Evolutionary conservation across 2,113 vertebrate species (phyloP).

Genomic region (Apteryx owenii): DNA sequence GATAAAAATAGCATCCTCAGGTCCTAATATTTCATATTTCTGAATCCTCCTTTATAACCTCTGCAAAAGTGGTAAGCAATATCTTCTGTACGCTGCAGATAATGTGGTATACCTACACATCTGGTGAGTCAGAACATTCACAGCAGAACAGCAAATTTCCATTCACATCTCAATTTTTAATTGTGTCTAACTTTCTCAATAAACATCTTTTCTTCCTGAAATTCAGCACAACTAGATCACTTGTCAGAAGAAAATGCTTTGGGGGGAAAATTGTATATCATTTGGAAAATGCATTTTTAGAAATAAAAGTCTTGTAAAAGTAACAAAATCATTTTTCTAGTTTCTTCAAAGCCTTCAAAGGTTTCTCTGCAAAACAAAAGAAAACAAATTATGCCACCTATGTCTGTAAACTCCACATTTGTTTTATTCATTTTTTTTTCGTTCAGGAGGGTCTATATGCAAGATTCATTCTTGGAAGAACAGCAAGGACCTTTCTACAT

Average conservation of each 20-base stretch:
- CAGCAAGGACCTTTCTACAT: not conserved
- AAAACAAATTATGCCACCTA: not conserved
- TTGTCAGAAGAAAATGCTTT: not conserved
- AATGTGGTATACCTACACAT: not conserved
- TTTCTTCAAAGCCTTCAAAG: not conserved
- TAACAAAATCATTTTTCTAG: not conserved
- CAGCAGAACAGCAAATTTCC: not conserved
- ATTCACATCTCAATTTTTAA: constrained; percentile 16
- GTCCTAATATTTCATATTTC: not conserved
- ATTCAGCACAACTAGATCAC: not conserved
- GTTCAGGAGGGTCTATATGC: not conserved
- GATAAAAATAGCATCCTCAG: not conserved
- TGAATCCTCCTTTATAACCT: not conserved
- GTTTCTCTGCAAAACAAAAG: not conserved
- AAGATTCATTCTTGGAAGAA: constrained; percentile 16
- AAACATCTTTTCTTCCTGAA: not conserved
- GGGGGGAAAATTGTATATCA: not conserved
- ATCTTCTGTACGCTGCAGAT: not conserved
- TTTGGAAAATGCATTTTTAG: constrained; percentile 5
- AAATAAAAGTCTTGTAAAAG: not conserved
- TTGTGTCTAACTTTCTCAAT: not conserved
- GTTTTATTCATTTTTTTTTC: not conserved
- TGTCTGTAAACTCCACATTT: not conserved
- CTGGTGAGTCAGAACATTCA: not conserved
- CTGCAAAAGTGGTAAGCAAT: not conserved